These are phyloP conservation scores for Anomalospiza imberbis DNA, from an alignment of 2,797 vertebrate genomes.

Conservation along the genomic window DNA sequence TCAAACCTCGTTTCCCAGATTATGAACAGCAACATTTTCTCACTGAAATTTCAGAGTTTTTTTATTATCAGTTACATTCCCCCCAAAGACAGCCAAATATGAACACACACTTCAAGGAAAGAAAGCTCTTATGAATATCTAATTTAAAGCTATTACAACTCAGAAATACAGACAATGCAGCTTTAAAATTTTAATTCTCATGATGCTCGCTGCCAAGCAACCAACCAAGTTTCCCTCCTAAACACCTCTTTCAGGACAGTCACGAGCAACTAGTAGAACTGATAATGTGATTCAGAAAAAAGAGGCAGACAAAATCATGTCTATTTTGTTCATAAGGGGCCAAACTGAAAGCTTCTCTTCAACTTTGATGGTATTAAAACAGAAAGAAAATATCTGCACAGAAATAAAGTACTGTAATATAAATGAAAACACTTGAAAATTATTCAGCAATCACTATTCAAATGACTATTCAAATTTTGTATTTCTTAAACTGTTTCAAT, in stretches of 20 bases:
- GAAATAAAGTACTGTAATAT: neutral
- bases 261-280: constrained; percentile 87
- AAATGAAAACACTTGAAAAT: neutral
- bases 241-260: constrained; percentile 87
- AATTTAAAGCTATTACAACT: neutral
- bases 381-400: neutral
- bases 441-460: neutral
- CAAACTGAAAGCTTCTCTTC: neutral
- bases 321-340: neutral
- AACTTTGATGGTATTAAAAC: neutral
- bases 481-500: neutral
- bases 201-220: constrained; percentile 81
- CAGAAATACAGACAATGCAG: constrained; percentile 11
- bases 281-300: constrained; percentile 71
- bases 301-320: neutral
- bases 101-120: neutral
- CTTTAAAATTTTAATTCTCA: constrained; percentile 82
- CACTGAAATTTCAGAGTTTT: no score
- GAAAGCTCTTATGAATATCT: neutral
- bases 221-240: constrained; percentile 87
- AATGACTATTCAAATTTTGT: neutral
- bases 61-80: neutral
- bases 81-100: neutral
- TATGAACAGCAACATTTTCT: no score
- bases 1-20: no score